These are phyloP conservation scores for Platysteira castanea DNA, from an alignment of 2,113 vertebrate species.

Conservation along the genomic window DNA sequence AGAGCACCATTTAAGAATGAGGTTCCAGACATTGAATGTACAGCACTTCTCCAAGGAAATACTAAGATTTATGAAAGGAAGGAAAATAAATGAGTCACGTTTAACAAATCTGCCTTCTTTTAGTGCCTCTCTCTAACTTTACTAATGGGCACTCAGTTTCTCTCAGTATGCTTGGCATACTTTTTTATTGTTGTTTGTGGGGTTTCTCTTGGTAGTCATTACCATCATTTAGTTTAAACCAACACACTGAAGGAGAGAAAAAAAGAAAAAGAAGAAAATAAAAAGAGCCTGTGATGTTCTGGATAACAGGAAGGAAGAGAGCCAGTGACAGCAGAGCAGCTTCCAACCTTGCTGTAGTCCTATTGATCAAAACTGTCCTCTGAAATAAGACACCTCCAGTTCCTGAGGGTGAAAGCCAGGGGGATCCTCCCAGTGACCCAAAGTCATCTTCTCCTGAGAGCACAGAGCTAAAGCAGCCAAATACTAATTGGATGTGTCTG, in stretches of 20 bases:
- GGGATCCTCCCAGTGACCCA: background rate
- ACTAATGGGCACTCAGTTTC: background rate
- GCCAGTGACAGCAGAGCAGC: background rate
- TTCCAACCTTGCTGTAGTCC: background rate
- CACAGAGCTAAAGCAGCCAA: background rate
- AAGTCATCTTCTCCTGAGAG: background rate
- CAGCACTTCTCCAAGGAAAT: background rate
- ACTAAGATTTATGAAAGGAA: background rate
- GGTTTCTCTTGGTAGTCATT: background rate
- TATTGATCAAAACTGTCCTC: slow-evolving; percentile 41
- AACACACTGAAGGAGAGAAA: background rate
- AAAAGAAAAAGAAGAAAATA: background rate
- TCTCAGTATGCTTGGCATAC: background rate
- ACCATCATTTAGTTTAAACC: background rate
- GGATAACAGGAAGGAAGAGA: slow-evolving; percentile 16
- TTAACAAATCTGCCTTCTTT: slow-evolving; percentile 13
- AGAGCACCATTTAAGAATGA: background rate
- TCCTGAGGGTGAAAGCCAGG: background rate
- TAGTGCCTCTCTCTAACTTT: background rate
- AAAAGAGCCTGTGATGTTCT: background rate
- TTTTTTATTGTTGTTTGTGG: background rate
- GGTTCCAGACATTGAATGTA: background rate
- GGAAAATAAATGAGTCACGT: background rate
- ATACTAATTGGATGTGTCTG: background rate
- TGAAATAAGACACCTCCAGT: slow-evolving; percentile 1